These are phyloP conservation scores for Pinna nobilis DNA, from an alignment of 1,140 invertebrate genomes.

Conservation along the genomic window DNA sequence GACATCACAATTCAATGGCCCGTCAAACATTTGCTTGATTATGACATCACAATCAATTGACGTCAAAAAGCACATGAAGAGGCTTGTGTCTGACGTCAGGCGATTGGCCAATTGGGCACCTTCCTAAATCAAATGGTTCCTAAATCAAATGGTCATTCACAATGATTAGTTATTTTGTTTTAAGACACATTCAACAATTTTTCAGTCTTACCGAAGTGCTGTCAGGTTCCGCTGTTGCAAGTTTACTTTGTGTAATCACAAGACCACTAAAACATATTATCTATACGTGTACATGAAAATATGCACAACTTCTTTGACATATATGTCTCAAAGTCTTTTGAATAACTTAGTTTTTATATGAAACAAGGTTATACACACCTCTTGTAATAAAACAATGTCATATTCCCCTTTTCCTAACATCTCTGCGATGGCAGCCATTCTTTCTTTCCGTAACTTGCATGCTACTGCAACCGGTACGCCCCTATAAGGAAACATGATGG, in stretches of 20 bases:
- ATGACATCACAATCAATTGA: no score
- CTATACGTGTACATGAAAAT: neutral
- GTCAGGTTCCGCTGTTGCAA: neutral
- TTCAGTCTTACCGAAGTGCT: neutral
- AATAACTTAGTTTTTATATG: no score
- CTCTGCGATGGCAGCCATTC: slow-evolving; percentile 88
- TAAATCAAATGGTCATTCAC: no score
- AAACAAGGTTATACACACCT: slow-evolving; percentile 82
- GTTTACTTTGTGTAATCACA: neutral
- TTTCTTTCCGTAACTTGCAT: slow-evolving; percentile 81
- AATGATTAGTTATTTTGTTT: no score
- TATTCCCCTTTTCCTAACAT: slow-evolving; percentile 81
- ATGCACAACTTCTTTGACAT: neutral
- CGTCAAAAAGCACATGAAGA: no score
- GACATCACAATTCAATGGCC: no score
- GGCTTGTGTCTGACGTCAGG: no score
- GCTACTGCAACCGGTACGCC: slow-evolving; percentile 82
- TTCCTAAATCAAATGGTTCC: no score
- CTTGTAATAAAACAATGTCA: slow-evolving; percentile 94
- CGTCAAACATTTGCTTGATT: no score
- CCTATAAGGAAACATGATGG: slow-evolving; percentile 79
- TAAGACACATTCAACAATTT: neutral
- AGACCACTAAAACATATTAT: neutral
- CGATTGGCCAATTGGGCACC: no score
- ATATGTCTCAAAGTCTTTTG: neutral